phyloP scores from a whole-genome alignment of 2,797 vertebrate genomes.

The Decapterus maruadsi region DNA sequence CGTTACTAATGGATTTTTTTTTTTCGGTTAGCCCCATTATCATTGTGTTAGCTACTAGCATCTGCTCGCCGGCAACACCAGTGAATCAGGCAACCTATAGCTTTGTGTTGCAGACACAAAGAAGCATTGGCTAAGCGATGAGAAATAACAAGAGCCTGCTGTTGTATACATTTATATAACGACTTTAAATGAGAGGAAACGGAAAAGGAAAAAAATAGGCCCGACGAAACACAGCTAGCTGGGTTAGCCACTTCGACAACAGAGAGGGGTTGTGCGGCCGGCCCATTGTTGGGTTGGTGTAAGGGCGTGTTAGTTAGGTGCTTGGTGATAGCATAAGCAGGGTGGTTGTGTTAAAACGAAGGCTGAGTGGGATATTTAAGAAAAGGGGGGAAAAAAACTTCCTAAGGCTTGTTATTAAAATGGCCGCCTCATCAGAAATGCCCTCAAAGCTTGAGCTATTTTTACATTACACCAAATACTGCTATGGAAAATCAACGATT shows the following conservation, averaged over 20 bases:
- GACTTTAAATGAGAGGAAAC: fast-evolving
- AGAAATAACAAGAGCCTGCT: fast-evolving
- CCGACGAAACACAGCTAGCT: not conserved
- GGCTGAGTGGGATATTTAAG: slow-evolving; percentile 11
- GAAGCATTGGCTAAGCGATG: not conserved
- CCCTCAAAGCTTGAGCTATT: not conserved
- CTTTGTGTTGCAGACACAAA: slow-evolving; percentile 5
- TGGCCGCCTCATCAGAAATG: slow-evolving; percentile 59
- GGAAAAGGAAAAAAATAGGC: not conserved
- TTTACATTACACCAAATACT: not conserved
- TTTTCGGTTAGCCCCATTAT: not conserved
- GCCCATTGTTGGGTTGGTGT: not conserved
- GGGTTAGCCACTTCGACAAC: not conserved
- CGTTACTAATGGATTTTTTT: not conserved
- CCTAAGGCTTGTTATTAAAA: slow-evolving; percentile 57
- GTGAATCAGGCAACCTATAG: not conserved
- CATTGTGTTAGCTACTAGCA: not conserved
- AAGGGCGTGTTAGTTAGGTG: not conserved
- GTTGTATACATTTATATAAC: fast-evolving
- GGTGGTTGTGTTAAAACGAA: slow-evolving; percentile 52
- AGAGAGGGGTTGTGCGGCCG: not conserved
- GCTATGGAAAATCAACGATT: not conserved
- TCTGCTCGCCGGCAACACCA: not conserved
- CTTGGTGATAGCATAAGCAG: not conserved
- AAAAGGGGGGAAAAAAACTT: not conserved